Conservation (phyloP, 2,113 vertebrate species). For the Noturus placidus region DNA sequence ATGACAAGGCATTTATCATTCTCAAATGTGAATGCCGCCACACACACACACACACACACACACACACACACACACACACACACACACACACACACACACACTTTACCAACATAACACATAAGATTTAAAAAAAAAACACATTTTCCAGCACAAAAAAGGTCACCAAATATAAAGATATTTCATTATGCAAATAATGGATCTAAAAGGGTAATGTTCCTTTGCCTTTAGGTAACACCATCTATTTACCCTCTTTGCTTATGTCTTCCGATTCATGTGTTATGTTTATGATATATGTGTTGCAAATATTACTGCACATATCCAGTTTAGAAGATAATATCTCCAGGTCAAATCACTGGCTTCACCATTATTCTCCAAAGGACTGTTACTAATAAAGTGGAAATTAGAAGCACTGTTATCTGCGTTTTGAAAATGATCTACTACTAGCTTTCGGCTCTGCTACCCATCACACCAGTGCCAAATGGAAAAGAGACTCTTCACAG, state of each 20-base stretch:
- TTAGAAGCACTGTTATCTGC: slow-evolving; percentile 20
- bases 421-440: slow-evolving; percentile 28
- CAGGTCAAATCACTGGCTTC: background rate
- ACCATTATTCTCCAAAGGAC: background rate
- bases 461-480: slow-evolving; percentile 38
- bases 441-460: slow-evolving; percentile 18
- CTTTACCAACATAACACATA: background rate
- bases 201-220: slow-evolving; percentile 27
- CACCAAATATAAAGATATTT: slow-evolving; percentile 36
- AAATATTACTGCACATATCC: background rate
- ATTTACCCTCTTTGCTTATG: slow-evolving; percentile 24
- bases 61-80: slow-evolving; percentile 19
- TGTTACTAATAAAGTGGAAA: background rate
- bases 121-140: background rate
- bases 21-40: slow-evolving; percentile 41
- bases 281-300: background rate
- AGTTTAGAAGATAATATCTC: background rate
- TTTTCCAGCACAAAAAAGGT: slow-evolving; percentile 36
- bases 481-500: slow-evolving; percentile 14
- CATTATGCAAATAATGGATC: slow-evolving; percentile 34
- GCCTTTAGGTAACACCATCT: background rate
- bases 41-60: background rate
- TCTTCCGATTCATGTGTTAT: background rate
- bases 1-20: slow-evolving; percentile 55
- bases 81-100: background rate